phyloP scores from a whole-genome alignment of 2,113 vertebrate genomes.

The Prolemur simus region DNA sequence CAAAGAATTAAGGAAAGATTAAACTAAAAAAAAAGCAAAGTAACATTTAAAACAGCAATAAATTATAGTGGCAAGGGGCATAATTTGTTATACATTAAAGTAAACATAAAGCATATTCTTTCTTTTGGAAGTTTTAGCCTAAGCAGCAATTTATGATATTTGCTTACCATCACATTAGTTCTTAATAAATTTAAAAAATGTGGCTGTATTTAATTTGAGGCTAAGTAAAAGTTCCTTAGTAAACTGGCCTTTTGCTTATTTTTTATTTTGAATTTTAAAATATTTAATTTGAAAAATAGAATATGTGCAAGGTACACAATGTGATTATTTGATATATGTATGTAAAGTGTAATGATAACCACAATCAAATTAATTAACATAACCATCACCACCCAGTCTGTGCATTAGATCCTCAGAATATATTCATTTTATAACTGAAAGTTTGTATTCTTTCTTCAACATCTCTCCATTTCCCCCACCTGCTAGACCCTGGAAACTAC shows the following conservation, averaged over 20 bases:
- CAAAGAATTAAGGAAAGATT: constrained; percentile 54
- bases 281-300: not conserved
- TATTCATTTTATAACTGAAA: not conserved
- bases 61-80: constrained; percentile 40
- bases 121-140: not conserved
- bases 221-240: not conserved
- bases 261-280: not conserved
- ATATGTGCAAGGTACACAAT: not conserved
- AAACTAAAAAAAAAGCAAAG: constrained; percentile 51
- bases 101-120: constrained; percentile 45
- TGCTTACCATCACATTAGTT: not conserved
- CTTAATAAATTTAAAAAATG: constrained; percentile 68
- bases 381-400: not conserved
- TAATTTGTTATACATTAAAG: constrained; percentile 42
- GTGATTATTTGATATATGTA: not conserved
- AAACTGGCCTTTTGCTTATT: not conserved
- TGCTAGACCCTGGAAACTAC: not conserved
- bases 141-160: constrained; percentile 46
- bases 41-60: constrained; percentile 35
- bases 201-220: not conserved
- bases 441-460: not conserved
- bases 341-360: not conserved
- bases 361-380: not conserved
- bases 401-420: not conserved
- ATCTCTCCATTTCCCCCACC: not conserved